Conservation (phyloP, 2,888 invertebrate species). For the Suillia variegata region DNA sequence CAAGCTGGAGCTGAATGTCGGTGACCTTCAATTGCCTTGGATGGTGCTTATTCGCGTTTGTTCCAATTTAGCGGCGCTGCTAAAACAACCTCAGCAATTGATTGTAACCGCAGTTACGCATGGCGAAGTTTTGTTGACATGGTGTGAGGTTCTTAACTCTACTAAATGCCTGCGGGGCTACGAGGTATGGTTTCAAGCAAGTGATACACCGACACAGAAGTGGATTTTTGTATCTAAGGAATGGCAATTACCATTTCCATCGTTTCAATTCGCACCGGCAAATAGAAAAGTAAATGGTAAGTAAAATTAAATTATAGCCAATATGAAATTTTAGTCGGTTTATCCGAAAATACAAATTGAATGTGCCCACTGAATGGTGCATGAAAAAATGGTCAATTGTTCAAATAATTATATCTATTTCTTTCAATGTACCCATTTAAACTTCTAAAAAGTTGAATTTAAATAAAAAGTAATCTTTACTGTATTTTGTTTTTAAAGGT, state of each 20-base stretch:
- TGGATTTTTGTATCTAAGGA: slow-evolving; percentile 46
- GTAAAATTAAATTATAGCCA: slow-evolving; percentile 2
- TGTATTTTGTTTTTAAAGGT: slow-evolving; percentile 41
- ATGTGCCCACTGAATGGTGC: no score
- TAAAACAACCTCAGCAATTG: slow-evolving; percentile 56
- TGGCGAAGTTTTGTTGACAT: slow-evolving; percentile 62
- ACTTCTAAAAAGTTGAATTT: not conserved
- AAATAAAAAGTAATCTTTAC: not conserved
- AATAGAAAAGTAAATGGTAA: slow-evolving; percentile 47
- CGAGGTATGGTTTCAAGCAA: slow-evolving; percentile 55
- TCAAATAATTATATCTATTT: no score
- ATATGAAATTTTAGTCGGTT: no score
- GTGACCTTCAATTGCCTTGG: slow-evolving; percentile 56
- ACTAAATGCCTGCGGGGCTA: slow-evolving; percentile 58
- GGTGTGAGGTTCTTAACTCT: slow-evolving; percentile 57
- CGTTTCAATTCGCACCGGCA: slow-evolving; percentile 54
- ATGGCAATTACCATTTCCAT: slow-evolving; percentile 57
- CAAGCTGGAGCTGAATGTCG: slow-evolving; percentile 44
- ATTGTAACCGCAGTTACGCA: slow-evolving; percentile 57
- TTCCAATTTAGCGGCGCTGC: slow-evolving; percentile 42
- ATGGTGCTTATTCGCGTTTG: slow-evolving; percentile 61
- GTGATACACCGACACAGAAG: slow-evolving; percentile 19
- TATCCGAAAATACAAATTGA: no score
- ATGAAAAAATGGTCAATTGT: not conserved
- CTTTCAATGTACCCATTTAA: no score